Conservation (phyloP, 2,888 invertebrate species). For the Panopea generosa region DNA sequence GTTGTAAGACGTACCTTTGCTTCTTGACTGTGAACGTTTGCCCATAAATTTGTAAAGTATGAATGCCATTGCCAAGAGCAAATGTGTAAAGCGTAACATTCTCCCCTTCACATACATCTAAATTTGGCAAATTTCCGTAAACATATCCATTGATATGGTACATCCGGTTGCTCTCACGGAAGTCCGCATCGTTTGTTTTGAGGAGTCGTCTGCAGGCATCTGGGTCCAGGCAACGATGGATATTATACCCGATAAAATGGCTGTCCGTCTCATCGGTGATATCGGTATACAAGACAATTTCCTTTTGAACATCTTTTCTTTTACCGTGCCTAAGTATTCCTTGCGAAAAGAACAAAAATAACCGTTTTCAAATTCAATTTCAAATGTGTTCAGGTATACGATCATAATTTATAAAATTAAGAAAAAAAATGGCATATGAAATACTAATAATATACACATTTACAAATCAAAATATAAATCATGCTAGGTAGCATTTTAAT, state of each 20-base stretch:
- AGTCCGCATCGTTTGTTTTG: conserved; percentile 47
- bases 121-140: conserved; percentile 67
- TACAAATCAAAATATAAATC: too few species aligned
- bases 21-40: conserved; percentile 51
- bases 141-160: conserved; percentile 68
- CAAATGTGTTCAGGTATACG: too few species aligned
- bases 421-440: too few species aligned
- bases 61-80: conserved; percentile 58
- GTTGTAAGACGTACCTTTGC: conserved; percentile 40
- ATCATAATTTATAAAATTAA: too few species aligned
- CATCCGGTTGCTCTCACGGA: conserved; percentile 64
- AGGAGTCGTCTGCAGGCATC: conserved; percentile 54
- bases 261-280: conserved; percentile 69
- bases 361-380: too few species aligned
- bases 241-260: conserved; percentile 60
- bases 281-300: conserved; percentile 68
- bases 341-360: conserved; percentile 8
- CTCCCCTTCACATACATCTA: conserved; percentile 66
- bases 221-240: conserved; percentile 61
- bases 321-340: conserved; percentile 54
- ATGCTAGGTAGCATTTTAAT: too few species aligned
- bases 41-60: conserved; percentile 62
- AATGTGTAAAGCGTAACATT: conserved; percentile 62
- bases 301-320: conserved; percentile 65
- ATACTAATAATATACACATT: too few species aligned